Evolutionary conservation across 2,797 vertebrate genomes (phyloP), one percentile per base, ranked within the genome.

Genomic region (Falco novaeseelandiae): DNA sequence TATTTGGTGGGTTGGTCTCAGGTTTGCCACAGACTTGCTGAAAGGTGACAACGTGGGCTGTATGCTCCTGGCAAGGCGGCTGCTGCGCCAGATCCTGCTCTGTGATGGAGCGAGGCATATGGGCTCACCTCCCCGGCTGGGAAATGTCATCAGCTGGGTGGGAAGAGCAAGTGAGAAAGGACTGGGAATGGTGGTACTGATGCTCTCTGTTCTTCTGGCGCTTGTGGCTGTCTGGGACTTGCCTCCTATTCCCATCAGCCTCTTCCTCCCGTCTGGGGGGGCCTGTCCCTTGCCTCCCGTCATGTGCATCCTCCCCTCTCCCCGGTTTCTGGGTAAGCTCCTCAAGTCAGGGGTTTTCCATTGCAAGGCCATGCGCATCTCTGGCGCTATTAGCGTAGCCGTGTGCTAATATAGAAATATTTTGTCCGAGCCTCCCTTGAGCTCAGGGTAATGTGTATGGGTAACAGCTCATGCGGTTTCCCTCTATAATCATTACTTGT

Each of bases 321-420:
- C 25, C 54, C 0, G 6, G 9, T 17, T 44, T n/a, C 57, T 0
- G 1, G 29, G 3, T 12, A 1, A 42, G 10, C 54, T 74, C 40
- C 25, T 14, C 0, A 0, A 15, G 11, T 6, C 1, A 0, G 44
- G 40, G 30, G 5, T 36, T 87, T 72, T 67, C 81, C 46, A 0
- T 4, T 1, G 34, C 3, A 7, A 42, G 79, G 22, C 6, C 16
- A 0, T 0, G 0, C 0, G 3, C 1, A 0, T 59, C 73, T 54
- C 46, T 2, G 7, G 55, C 2, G 1, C 44, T 17, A 2, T 19
- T 38, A 16, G 27, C 2, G 1, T 3, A 32, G 25, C 23, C 8
- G 3, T 10, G 26, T 20, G 51, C 59, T 55, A 16, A 30, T 23
- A 29, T 1, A 55, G 83, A 27, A 66, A 26, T 26, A 16, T 34